Conservation (phyloP, 2,888 invertebrate species). For the Caenorhabditis plicata region DNA sequence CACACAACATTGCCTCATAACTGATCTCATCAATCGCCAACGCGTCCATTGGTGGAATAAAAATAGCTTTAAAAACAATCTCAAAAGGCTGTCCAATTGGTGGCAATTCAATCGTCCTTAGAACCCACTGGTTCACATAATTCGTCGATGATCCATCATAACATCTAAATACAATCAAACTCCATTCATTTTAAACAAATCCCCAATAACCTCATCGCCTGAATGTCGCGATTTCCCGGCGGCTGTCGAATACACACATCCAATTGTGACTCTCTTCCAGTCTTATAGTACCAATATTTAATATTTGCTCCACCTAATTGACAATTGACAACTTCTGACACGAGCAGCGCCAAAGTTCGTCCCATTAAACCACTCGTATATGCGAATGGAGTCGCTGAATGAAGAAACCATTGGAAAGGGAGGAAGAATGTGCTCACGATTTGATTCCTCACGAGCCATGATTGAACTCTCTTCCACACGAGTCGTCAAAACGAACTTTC, state of each 20-base stretch:
- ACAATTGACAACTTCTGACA: conserved; percentile 55
- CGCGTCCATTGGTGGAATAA: conserved; percentile 52
- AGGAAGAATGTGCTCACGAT: conserved; percentile 9
- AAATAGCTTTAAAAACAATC: conserved; percentile 55
- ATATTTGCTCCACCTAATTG: conserved; percentile 55
- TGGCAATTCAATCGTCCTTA: conserved; percentile 52
- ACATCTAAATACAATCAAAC: conserved; percentile 32
- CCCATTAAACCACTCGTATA: conserved; percentile 50
- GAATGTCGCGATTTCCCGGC: conserved; percentile 48
- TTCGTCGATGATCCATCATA: conserved; percentile 54
- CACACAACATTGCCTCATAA: conserved; percentile 58
- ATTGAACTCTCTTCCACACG: conserved; percentile 19
- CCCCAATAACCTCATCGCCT: conserved; percentile 29
- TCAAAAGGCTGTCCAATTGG: conserved; percentile 60
- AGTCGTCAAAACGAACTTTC: conserved; percentile 12
- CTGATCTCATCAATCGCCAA: conserved; percentile 59
- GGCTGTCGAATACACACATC: conserved; percentile 59
- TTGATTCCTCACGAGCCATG: conserved; percentile 17
- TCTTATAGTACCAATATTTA: conserved; percentile 62
- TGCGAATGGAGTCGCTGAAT: conserved; percentile 46
- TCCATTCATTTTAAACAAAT: neutral
- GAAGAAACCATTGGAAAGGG: neutral
- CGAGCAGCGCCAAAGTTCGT: conserved; percentile 43
- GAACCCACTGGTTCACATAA: conserved; percentile 59
- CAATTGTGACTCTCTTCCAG: conserved; percentile 46